Percentiles rank a stretch among this genome's conserved stretches.
Evolutionary conservation across 2,888 invertebrate species (phyloP).

Genomic region (Sinotaia quadrata): DNA sequence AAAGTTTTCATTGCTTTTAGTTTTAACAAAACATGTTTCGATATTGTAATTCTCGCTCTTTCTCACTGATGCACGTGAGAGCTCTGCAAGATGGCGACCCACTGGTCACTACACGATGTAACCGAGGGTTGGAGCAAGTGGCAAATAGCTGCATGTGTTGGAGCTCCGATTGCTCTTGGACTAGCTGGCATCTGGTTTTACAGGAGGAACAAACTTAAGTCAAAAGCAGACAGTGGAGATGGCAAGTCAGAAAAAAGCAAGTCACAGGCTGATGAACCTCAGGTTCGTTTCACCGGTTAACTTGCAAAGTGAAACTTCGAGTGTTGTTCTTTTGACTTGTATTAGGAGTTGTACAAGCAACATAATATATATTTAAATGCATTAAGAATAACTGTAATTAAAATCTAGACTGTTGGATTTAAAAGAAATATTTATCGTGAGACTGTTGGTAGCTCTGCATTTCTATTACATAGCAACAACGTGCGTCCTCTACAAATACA

Average conservation of each 20-base stretch:
- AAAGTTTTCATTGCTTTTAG: too few relatives aligned
- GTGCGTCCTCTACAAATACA: not conserved
- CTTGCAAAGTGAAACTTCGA: constrained; percentile 16
- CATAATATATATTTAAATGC: too few relatives aligned
- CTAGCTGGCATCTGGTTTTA: constrained; percentile 84
- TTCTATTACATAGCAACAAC: not conserved
- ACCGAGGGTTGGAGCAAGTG: constrained; percentile 77
- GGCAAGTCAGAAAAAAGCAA: not conserved
- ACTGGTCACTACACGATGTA: constrained; percentile 39
- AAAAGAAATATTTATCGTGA: too few relatives aligned
- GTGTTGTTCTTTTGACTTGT: not conserved
- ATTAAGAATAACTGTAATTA: too few relatives aligned
- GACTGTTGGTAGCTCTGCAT: too few relatives aligned
- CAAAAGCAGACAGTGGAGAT: constrained; percentile 4
- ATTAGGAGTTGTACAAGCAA: too few relatives aligned
- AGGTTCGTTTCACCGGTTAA: constrained; percentile 16
- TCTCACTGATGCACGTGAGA: constrained; percentile 24
- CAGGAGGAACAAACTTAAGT: constrained; percentile 50
- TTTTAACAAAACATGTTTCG: too few relatives aligned
- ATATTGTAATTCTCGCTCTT: constrained; percentile 11
- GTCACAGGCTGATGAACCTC: constrained; percentile 5
- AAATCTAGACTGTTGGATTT: too few relatives aligned
- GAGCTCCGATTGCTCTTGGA: constrained; percentile 87
- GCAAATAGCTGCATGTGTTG: constrained; percentile 88
- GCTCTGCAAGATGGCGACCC: constrained; percentile 40